A percentile compares a stretch with the other conserved stretches of the same genome.
These are phyloP conservation scores for Laticauda laticaudata DNA, from an alignment of 2,113 vertebrate genomes.

Conservation along the genomic window DNA sequence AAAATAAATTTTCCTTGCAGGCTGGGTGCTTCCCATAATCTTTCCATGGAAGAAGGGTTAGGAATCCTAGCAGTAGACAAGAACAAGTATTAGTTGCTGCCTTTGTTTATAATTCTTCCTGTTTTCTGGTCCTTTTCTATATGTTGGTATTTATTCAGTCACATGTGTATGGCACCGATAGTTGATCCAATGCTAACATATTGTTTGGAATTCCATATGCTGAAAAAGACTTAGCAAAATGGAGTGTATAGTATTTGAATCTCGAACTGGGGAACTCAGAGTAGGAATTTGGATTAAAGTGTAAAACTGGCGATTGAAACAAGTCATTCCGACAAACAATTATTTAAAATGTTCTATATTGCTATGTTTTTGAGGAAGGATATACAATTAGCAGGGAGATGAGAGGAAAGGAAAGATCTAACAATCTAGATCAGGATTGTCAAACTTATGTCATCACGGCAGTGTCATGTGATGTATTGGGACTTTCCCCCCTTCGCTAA, in stretches of 20 bases:
- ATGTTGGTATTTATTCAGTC: background rate
- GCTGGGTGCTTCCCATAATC: background rate
- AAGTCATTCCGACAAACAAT: background rate
- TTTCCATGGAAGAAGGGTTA: background rate
- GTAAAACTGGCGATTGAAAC: background rate
- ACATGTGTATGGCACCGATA: background rate
- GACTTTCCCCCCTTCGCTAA: no score
- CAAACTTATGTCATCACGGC: no score
- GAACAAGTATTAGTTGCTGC: background rate
- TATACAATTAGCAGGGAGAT: background rate
- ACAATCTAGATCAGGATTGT: background rate
- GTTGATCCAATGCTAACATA: background rate
- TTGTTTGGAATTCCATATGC: background rate
- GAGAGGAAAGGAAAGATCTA: background rate
- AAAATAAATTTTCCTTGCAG: background rate
- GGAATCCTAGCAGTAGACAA: background rate
- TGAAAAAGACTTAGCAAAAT: background rate
- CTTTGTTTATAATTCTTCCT: background rate
- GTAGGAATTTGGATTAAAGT: background rate
- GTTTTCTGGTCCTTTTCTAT: background rate
- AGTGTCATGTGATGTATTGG: no score
- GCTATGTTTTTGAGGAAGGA: background rate
- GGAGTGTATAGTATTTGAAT: background rate
- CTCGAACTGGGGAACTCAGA: background rate
- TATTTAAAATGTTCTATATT: background rate